These are phyloP conservation scores for Mesitornis unicolor DNA, from an alignment of 2,113 vertebrate genomes.

Conservation along the genomic window DNA sequence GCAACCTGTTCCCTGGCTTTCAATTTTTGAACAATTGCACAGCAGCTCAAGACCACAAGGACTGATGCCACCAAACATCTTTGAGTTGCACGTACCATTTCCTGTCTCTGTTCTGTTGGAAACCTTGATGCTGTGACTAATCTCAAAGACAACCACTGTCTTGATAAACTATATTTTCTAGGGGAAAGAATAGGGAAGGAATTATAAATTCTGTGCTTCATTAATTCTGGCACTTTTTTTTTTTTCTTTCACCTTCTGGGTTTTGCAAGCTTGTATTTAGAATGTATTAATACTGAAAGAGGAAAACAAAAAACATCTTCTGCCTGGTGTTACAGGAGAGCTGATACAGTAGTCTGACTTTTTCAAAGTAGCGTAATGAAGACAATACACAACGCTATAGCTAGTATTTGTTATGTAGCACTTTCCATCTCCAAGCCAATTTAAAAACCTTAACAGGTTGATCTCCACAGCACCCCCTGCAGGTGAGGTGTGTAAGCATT, in stretches of 20 bases:
- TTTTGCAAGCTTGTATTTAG: not conserved
- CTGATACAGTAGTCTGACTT: not conserved
- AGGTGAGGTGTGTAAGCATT: not conserved
- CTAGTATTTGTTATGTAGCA: not conserved
- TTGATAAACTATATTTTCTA: not conserved
- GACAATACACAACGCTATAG: not conserved
- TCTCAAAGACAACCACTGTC: not conserved
- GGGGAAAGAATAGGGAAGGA: not conserved
- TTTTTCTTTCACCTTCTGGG: not conserved
- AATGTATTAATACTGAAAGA: not conserved
- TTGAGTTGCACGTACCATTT: not conserved
- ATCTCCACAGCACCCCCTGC: not conserved
- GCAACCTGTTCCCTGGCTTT: constrained; percentile 23
- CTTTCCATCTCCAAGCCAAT: not conserved
- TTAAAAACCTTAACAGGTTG: not conserved
- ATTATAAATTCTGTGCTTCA: not conserved
- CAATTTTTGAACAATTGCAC: constrained; percentile 17
- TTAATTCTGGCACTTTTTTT: not conserved
- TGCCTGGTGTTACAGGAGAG: not conserved
- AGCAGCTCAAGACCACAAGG: not conserved
- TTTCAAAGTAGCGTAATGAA: not conserved
- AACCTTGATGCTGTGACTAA: not conserved
- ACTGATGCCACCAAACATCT: not conserved
- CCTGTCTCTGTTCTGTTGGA: not conserved
- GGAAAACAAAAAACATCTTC: not conserved